A percentile compares a stretch with the other conserved stretches of the same genome.
Conservation (phyloP, 1,140 invertebrate genomes). For the Antheraea pernyi region DNA sequence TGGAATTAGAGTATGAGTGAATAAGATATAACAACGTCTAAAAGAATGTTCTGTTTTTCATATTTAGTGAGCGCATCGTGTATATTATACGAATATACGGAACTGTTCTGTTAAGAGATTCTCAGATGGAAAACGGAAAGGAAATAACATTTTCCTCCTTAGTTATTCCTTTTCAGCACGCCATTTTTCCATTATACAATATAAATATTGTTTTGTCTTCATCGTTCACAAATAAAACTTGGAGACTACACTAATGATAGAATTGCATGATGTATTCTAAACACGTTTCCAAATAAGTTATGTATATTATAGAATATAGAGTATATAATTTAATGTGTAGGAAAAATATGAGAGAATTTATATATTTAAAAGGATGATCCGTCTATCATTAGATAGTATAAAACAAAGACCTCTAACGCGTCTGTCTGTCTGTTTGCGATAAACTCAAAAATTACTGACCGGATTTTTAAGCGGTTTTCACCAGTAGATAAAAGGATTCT, state of each 20-base stretch:
- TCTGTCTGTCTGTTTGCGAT: too few species aligned
- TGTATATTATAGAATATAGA: neutral
- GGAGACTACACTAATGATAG: slow-evolving; percentile 52
- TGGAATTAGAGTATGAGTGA: too few species aligned
- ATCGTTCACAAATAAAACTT: slow-evolving; percentile 53
- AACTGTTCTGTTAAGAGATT: slow-evolving; percentile 15
- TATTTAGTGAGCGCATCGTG: neutral
- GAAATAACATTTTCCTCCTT: slow-evolving; percentile 58
- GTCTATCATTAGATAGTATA: too few species aligned
- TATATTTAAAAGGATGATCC: too few species aligned
- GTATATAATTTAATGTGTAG: neutral
- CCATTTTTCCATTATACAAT: slow-evolving; percentile 71
- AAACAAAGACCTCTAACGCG: too few species aligned
- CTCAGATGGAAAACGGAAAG: slow-evolving; percentile 41
- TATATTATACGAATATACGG: neutral
- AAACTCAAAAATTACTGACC: too few species aligned
- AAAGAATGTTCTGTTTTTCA: neutral
- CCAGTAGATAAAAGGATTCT: too few species aligned
- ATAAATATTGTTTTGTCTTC: slow-evolving; percentile 72
- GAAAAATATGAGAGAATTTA: too few species aligned
- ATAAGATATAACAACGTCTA: neutral
- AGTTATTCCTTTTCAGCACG: slow-evolving; percentile 58
- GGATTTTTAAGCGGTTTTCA: too few species aligned
- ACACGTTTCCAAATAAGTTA: neutral
- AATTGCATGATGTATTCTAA: slow-evolving; percentile 46